Evolutionary conservation across 2,113 vertebrate genomes (phyloP), one percentile per base, ranked within the genome.

Genomic region (Pleuronectes platessa): DNA sequence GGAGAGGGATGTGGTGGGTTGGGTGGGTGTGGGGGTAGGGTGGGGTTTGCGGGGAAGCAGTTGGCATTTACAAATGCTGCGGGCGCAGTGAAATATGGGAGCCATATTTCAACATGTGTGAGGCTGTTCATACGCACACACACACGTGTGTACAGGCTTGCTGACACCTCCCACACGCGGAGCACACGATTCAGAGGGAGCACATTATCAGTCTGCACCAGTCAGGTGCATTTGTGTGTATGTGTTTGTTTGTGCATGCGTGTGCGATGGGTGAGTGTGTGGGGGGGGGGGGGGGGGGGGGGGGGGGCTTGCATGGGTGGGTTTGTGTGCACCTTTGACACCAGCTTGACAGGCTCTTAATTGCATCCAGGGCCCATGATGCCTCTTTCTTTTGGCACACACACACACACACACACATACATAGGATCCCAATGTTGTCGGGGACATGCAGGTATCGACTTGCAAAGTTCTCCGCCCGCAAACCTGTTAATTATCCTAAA

Each of bases 51-150:
- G 68, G 72, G 60, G 72, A 75, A 76, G 88, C 77, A 58, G 83
- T 79, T 86, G 89, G 88, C 87, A 88, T 90, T 91, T 90, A 92
- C 87, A 93, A 93, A 93, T 86, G 86, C 83, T 88, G 78, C 71
- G 74, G 69, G 79, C 62, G 81, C 82, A 74, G 77, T 90, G 82
- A 91, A 93, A 93, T 91, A 92, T 81, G 67, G 81, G 55, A 71
- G 83, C 76, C 69, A 86, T 89, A 87, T 93, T 91, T 89, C 80
- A 92, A 81, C 84, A 87, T 61, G 73, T 74, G 74, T 61, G 76
- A 64, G 83, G 65, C 23, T 27, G 66, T 17, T 2, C 61, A 37
- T 64, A 67, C 6, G 1, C 31, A 7, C 49, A 63, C 53, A 69
- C 20, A 47, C 20, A 45, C 24, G 27, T n/a, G 23, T 21, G 20